Conservation (phyloP, 2,113 vertebrate species). For the Tupaia tana region DNA sequence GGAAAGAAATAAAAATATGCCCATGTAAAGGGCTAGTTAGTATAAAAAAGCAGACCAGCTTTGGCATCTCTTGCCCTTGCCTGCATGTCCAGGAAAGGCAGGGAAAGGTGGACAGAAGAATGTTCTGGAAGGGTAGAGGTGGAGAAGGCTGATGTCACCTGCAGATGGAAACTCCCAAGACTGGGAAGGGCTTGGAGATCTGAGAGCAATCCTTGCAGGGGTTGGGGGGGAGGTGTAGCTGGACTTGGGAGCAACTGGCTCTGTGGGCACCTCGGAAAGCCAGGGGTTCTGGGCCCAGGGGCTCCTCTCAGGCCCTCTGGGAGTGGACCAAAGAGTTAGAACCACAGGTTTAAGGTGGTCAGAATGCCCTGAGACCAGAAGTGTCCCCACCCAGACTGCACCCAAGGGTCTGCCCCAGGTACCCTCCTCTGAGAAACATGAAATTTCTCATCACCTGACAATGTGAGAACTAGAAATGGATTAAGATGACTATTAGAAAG, state of each 20-base stretch:
- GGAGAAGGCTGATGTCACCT: neutral
- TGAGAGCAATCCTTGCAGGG: neutral
- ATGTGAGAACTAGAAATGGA: neutral
- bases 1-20: neutral
- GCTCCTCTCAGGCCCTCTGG: neutral
- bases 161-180: neutral
- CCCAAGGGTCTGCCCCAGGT: no score
- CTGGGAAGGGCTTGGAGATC: neutral
- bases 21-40: neutral
- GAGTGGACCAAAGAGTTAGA: neutral
- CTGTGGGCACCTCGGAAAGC: neutral
- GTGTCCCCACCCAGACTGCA: no score
- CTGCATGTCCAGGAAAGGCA: neutral
- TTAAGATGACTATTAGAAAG: neutral
- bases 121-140: neutral
- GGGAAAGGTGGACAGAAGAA: neutral
- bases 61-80: neutral
- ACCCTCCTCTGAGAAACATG: neutral
- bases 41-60: neutral
- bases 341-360: neutral
- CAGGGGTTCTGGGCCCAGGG: neutral
- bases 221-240: neutral
- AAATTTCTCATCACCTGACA: neutral
- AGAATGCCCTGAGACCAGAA: neutral
- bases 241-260: neutral